Percentiles rank a stretch among this genome's conserved stretches.
Conservation (phyloP, 2,888 invertebrate species). For the Luperina nickerlii region DNA sequence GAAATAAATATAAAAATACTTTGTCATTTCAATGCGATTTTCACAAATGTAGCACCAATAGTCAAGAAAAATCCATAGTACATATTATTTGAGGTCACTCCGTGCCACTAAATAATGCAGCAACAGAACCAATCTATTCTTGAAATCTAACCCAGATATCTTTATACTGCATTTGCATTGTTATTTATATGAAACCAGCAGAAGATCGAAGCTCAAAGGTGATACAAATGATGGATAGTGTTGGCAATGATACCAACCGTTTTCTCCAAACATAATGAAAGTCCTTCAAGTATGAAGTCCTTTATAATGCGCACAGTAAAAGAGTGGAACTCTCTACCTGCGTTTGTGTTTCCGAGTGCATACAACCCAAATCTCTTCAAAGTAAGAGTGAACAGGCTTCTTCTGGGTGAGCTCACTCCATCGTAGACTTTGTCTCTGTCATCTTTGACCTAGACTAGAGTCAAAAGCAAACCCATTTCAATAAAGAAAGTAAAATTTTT, state of each 20-base stretch:
- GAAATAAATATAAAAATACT: neutral
- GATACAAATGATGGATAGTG: constrained; percentile 32
- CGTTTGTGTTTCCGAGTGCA: no score
- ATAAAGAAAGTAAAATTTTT: constrained; percentile 53
- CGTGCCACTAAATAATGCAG: constrained; percentile 8
- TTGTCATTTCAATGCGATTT: neutral
- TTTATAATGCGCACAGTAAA: no score
- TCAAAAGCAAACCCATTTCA: no score
- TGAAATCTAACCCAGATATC: constrained; percentile 23
- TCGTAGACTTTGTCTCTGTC: no score
- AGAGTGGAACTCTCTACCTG: no score
- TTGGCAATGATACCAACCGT: constrained; percentile 53
- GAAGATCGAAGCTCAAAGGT: constrained; percentile 44
- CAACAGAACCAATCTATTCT: constrained; percentile 8
- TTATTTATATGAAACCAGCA: constrained; percentile 16
- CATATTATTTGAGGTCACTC: neutral
- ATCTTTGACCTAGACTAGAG: no score
- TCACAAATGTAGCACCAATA: neutral
- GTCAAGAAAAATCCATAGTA: neutral
- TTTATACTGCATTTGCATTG: neutral
- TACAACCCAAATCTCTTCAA: no score
- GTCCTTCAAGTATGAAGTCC: no score
- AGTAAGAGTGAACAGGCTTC: no score
- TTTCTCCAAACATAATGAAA: constrained; percentile 43
- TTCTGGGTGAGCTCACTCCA: no score